These are phyloP conservation scores for Esperia sulphurella DNA, from an alignment of 2,888 invertebrate genomes.

Conservation along the genomic window DNA sequence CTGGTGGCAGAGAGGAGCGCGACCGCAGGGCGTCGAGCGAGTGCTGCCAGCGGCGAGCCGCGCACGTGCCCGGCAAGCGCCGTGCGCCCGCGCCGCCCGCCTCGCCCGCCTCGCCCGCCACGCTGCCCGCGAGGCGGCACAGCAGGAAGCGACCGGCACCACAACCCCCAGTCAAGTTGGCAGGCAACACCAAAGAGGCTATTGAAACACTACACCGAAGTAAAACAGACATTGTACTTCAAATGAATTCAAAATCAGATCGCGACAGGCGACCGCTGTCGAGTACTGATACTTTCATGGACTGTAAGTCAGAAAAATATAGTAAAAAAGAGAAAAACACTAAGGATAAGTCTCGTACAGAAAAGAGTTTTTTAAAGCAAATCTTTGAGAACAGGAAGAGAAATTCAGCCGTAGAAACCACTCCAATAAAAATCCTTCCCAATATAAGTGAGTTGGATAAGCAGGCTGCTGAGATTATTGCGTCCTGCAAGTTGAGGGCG, in stretches of 20 bases:
- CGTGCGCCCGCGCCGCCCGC: slow-evolving; percentile 84
- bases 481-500: slow-evolving; percentile 59
- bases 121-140: slow-evolving; percentile 28
- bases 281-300: slow-evolving; percentile 22
- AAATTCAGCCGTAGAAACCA: slow-evolving; percentile 50
- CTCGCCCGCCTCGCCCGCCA: slow-evolving; percentile 62
- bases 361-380: slow-evolving; percentile 77
- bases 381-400: slow-evolving; percentile 67
- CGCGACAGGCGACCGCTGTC: slow-evolving; percentile 14
- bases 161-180: slow-evolving; percentile 60
- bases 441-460: slow-evolving; percentile 89
- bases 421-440: slow-evolving; percentile 80
- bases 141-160: slow-evolving; percentile 77
- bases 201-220: slow-evolving; percentile 7
- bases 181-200: slow-evolving; percentile 32
- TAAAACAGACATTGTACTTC: slow-evolving; percentile 13
- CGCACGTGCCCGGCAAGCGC: slow-evolving; percentile 72
- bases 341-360: slow-evolving; percentile 61
- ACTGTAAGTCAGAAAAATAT: slow-evolving; percentile 45
- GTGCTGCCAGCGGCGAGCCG: slow-evolving; percentile 58
- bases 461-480: slow-evolving; percentile 87
- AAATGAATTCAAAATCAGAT: slow-evolving; percentile 35
- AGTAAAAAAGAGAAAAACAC: slow-evolving; percentile 36
- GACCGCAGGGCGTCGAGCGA: slow-evolving; percentile 79
- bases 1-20: slow-evolving; percentile 30